Evolutionary conservation across 2,797 vertebrate species (phyloP).

Genomic region (Cacajao melanocephalus): DNA sequence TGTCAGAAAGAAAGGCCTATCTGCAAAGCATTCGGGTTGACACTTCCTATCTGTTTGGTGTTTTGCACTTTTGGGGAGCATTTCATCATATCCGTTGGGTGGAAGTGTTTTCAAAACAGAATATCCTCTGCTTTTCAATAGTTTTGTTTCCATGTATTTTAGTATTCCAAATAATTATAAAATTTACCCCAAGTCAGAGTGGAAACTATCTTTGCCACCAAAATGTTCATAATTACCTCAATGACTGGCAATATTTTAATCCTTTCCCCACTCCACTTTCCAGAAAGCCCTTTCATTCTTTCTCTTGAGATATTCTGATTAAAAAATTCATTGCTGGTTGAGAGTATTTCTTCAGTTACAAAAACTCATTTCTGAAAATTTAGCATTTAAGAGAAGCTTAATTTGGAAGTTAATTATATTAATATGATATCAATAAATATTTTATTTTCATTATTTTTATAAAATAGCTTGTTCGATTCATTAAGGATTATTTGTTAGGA

Average conservation of each 20-base stretch:
- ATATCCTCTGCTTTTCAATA: not conserved
- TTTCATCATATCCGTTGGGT: not conserved
- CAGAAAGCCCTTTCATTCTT: not conserved
- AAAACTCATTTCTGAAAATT: conserved; percentile 41
- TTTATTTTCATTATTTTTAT: conserved; percentile 32
- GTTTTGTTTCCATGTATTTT: not conserved
- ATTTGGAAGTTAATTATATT: conserved; percentile 39
- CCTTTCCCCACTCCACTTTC: not conserved
- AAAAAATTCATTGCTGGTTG: not conserved
- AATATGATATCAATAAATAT: not conserved
- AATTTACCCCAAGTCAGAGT: not conserved
- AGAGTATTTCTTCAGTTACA: not conserved
- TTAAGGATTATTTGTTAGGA: conserved; percentile 5
- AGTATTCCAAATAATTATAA: conserved; percentile 13
- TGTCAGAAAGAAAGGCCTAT: not conserved
- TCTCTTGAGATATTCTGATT: conserved; percentile 13
- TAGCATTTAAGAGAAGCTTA: conserved; percentile 3
- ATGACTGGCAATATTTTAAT: not conserved
- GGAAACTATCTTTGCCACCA: not conserved
- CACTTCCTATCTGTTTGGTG: not conserved
- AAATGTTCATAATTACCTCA: not conserved
- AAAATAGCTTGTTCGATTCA: conserved; percentile 28
- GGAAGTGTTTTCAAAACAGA: not conserved
- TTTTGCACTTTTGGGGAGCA: not conserved
- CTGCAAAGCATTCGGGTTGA: not conserved